Percentiles rank a stretch among this genome's conserved stretches.
Conservation (phyloP, 2,888 invertebrate genomes). For the Drosophila villosipedis region DNA sequence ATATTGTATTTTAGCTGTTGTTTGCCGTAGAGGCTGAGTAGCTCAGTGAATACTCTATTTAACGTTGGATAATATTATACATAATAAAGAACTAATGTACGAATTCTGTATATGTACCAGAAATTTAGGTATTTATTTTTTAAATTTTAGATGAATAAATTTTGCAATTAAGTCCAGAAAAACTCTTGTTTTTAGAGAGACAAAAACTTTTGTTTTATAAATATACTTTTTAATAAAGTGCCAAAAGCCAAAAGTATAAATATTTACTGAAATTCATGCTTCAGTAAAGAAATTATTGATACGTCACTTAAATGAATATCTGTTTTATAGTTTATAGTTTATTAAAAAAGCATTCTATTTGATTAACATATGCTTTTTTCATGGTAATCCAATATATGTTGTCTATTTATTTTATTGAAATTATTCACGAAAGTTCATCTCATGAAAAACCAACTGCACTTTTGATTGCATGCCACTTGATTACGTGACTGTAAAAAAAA, state of each 20-base stretch:
- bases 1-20: too few species aligned
- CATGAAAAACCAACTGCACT: background rate
- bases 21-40: background rate
- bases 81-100: too few species aligned
- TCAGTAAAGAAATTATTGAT: background rate
- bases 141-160: background rate
- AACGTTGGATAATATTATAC: background rate
- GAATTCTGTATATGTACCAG: background rate
- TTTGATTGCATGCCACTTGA: constrained; percentile 31
- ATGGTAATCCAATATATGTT: background rate
- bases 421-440: background rate
- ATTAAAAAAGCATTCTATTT: background rate
- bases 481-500: constrained; percentile 38
- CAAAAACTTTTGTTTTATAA: too few species aligned
- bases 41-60: background rate
- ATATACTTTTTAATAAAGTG: too few species aligned
- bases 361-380: background rate
- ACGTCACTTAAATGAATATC: background rate
- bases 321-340: background rate
- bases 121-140: background rate
- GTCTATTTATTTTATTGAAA: constrained; percentile 15
- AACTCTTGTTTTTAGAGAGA: background rate
- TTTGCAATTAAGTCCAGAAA: background rate
- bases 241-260: background rate
- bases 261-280: background rate